These are phyloP conservation scores for Oncorhynchus clarkii DNA, from an alignment of 2,113 vertebrate genomes.

Conservation along the genomic window DNA sequence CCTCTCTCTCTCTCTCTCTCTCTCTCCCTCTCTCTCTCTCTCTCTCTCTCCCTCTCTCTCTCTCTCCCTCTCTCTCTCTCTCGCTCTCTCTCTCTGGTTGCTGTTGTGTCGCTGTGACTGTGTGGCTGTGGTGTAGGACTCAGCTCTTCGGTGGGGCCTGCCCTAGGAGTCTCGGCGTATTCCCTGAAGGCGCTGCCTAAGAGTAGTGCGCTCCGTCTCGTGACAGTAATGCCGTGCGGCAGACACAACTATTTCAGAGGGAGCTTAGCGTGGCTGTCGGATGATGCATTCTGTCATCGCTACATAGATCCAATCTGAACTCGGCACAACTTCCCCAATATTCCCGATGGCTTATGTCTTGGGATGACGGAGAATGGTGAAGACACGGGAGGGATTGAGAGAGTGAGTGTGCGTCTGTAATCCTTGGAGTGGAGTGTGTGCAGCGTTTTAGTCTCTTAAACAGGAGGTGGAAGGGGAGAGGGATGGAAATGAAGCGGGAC, in stretches of 20 bases:
- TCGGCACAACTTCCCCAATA: conserved; percentile 43
- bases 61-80: not conserved
- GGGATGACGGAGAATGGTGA: conserved; percentile 24
- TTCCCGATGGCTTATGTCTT: conserved; percentile 52
- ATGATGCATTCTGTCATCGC: conserved; percentile 66
- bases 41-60: not conserved
- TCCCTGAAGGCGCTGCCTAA: conserved; percentile 14
- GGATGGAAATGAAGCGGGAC: not conserved
- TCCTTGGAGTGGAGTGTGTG: not conserved
- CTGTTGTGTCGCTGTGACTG: not conserved
- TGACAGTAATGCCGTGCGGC: conserved; percentile 67
- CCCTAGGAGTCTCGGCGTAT: conserved; percentile 23
- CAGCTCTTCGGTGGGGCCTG: not conserved
- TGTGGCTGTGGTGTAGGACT: not conserved
- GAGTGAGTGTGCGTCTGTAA: conserved; percentile 10
- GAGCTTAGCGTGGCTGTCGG: conserved; percentile 43
- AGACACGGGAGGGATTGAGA: conserved; percentile 26
- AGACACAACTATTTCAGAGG: conserved; percentile 61
- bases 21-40: not conserved
- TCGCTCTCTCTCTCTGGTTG: not conserved
- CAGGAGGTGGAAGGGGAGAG: not conserved
- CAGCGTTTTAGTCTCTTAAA: conserved; percentile 12
- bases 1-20: not conserved
- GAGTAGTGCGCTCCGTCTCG: conserved; percentile 44
- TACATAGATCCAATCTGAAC: conserved; percentile 63